Evolutionary conservation across 2,113 vertebrate species (phyloP).

Genomic region (Axis porcinus): DNA sequence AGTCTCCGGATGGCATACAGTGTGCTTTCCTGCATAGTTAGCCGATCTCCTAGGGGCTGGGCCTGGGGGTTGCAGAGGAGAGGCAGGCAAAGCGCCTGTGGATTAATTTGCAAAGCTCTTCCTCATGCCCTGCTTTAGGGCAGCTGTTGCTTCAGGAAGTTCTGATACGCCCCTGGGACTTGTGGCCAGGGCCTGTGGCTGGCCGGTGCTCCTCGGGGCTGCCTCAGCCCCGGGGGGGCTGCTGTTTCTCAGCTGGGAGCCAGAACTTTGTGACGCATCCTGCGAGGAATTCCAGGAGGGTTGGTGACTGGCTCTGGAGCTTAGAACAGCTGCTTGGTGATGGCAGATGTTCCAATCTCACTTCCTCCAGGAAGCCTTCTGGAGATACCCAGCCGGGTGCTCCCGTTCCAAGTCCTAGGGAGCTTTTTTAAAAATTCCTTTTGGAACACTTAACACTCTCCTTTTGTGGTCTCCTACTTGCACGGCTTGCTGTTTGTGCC

Average conservation of each 20-base stretch:
- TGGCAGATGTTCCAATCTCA: background rate
- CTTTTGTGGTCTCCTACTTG: background rate
- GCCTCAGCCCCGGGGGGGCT: background rate
- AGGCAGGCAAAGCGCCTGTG: background rate
- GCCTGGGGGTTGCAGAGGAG: background rate
- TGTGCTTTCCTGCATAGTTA: background rate
- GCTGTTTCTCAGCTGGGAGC: background rate
- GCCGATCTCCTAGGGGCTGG: slow-evolving; percentile 18
- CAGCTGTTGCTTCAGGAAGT: slow-evolving; percentile 25
- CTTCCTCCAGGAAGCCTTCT: slow-evolving; percentile 21
- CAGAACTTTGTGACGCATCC: background rate
- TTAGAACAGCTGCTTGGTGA: background rate
- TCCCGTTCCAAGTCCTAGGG: background rate
- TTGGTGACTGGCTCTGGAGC: background rate
- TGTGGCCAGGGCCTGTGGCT: background rate
- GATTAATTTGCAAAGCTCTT: background rate
- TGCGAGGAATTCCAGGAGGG: background rate
- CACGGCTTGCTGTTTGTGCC: background rate
- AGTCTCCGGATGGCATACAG: background rate
- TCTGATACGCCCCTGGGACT: background rate
- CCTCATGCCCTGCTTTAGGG: background rate
- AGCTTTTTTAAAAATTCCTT: background rate
- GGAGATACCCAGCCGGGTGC: background rate
- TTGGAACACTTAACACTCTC: background rate
- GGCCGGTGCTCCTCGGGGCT: background rate